Conservation (phyloP, 2,113 vertebrate genomes). For the Erpornis zantholeuca region DNA sequence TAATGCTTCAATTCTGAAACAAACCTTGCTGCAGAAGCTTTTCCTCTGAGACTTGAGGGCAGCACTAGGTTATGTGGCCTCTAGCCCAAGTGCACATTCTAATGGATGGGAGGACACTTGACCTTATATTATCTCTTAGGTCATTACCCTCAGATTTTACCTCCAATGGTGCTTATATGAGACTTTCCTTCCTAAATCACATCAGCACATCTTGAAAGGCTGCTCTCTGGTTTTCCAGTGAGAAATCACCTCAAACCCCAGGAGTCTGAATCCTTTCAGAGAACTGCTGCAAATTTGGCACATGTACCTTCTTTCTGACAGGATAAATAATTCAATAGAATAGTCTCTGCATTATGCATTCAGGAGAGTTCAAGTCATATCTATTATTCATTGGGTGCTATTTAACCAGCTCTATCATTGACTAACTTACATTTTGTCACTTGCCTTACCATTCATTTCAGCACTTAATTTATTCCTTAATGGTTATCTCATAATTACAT, state of each 20-base stretch:
- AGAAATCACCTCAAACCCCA: background rate
- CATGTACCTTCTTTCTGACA: background rate
- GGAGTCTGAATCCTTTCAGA: background rate
- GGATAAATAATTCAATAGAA: conserved; percentile 41
- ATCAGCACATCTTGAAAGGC: background rate
- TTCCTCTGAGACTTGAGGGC: background rate
- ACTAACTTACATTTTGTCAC: background rate
- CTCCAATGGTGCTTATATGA: background rate
- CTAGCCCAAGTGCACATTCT: background rate
- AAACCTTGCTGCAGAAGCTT: background rate
- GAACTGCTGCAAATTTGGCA: conserved; percentile 3
- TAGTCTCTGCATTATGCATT: conserved; percentile 18
- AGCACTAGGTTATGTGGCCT: background rate
- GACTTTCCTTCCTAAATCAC: background rate
- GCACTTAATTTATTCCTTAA: background rate
- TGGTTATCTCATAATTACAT: background rate
- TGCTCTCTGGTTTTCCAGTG: background rate
- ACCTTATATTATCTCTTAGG: background rate
- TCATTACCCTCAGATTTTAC: background rate
- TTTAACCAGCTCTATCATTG: conserved; percentile 25
- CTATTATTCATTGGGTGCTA: conserved; percentile 43
- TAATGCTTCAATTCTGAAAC: background rate
- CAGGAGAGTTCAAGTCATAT: background rate
- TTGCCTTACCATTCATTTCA: background rate
- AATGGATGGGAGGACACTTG: background rate